Evolutionary conservation across 2,888 invertebrate species (phyloP), one percentile per base, ranked within the genome.

Genomic region (Phortica okadai): DNA sequence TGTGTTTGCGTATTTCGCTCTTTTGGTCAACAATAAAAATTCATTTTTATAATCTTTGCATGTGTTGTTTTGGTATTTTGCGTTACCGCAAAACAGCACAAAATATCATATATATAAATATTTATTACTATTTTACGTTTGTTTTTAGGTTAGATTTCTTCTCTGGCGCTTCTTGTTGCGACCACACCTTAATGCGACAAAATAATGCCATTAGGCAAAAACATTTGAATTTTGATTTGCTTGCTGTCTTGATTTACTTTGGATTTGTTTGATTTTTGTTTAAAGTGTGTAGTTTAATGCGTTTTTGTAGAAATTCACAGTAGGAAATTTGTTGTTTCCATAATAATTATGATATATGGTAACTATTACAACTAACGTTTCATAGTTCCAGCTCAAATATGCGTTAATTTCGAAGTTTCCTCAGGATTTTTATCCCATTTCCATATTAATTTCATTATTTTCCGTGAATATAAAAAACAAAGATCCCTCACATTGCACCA

Each of bases 101-200:
- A 72, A 54, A 72, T 79, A 74, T 78, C 77, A 76, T 79, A 76
- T 79, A 76, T 82, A 84, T 86, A 85, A 84, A 86, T 86, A 87
- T 86, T 86, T 86, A 86, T 86, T 84, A 83, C 80, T 81, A 84
- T 87, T 84, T 85, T 86, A 86, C 84, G 87, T 83, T 86, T 86
- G 84, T 84, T 80, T 86, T 84, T 80, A 50, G 50, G 50, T 50
- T 50, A 50, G 14, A 50, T 2, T 50, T 50, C 50, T 3, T 14
- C 33, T 1, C 6, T 50, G 50, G 14, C 10, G 1, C 50, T 50
- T 50, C 2, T 14, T 50, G 50, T 50, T 50, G 8, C 33, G 33
- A 33, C 50, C 50, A 50, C 50, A 50, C 50, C 50, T 50, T 50
- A 1, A 33, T 33, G 50, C 14, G 50, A 11, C 50, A 50, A 50